A percentile compares a stretch with the other conserved stretches of the same genome.
Evolutionary conservation across 2,888 invertebrate genomes (phyloP).

Genomic region (Ophion ventricosus): DNA sequence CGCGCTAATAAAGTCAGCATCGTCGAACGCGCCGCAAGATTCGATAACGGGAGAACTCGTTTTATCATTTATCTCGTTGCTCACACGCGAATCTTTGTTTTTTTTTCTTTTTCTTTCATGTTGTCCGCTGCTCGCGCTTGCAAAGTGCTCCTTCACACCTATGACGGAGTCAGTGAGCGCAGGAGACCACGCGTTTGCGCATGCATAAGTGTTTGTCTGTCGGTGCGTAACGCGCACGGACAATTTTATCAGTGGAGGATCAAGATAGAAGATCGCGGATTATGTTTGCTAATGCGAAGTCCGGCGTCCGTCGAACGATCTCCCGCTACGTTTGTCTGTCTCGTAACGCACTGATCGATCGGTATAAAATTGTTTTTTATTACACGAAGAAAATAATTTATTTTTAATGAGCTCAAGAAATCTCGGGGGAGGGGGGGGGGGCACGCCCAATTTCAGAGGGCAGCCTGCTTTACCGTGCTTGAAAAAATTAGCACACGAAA

Average conservation of each 20-base stretch:
- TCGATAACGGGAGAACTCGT: constrained; percentile 74
- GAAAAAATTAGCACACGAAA: no score
- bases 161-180: constrained; percentile 27
- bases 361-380: constrained; percentile 5
- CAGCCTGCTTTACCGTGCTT: background rate
- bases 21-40: constrained; percentile 69
- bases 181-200: constrained; percentile 50
- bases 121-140: background rate
- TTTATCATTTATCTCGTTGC: constrained; percentile 68
- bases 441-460: background rate
- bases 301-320: constrained; percentile 8
- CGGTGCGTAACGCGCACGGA: constrained; percentile 54
- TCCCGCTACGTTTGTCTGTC: background rate
- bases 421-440: no score
- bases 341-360: constrained; percentile 6
- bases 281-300: constrained; percentile 60
- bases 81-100: constrained; percentile 39
- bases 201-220: constrained; percentile 55
- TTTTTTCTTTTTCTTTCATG: background rate
- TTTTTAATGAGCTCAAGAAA: background rate
- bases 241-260: constrained; percentile 52
- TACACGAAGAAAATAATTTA: background rate
- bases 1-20: constrained; percentile 76
- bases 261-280: constrained; percentile 55
- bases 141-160: constrained; percentile 25